phyloP scores from a whole-genome alignment of 2,888 invertebrate species.

The Cancer borealis region DNA sequence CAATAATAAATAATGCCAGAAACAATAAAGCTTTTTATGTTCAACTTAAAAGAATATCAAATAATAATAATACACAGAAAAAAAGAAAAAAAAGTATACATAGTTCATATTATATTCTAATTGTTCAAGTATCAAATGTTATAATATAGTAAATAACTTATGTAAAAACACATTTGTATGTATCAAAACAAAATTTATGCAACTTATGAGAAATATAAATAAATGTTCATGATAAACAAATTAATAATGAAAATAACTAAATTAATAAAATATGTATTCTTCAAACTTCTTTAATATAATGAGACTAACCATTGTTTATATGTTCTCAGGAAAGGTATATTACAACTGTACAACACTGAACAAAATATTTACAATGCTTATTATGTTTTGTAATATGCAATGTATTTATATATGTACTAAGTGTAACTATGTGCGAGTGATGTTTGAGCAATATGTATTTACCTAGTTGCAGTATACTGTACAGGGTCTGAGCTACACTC shows the following conservation, averaged over 20 bases:
- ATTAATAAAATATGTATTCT: background rate
- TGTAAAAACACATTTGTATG: background rate
- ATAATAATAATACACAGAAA: constrained; percentile 38
- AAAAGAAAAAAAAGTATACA: background rate
- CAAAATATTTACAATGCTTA: background rate
- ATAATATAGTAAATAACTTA: background rate
- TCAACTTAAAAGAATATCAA: constrained; percentile 53
- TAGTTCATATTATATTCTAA: background rate
- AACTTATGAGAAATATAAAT: no score
- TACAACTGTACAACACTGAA: background rate
- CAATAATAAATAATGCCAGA: constrained; percentile 62
- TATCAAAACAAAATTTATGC: background rate
- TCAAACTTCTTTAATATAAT: background rate
- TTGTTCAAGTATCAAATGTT: background rate
- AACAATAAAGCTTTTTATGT: constrained; percentile 50
- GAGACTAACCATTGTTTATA: background rate
- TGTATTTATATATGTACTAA: background rate
- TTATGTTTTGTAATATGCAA: background rate
- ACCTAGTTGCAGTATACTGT: no score
- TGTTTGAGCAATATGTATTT: background rate
- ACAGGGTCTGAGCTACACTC: no score
- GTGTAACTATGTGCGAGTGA: background rate
- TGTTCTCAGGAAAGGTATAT: background rate
- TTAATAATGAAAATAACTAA: background rate
- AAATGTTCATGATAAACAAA: background rate